Evolutionary conservation across 1,140 invertebrate species (phyloP).

Genomic region (Zeugodacus cucurbitae): DNA sequence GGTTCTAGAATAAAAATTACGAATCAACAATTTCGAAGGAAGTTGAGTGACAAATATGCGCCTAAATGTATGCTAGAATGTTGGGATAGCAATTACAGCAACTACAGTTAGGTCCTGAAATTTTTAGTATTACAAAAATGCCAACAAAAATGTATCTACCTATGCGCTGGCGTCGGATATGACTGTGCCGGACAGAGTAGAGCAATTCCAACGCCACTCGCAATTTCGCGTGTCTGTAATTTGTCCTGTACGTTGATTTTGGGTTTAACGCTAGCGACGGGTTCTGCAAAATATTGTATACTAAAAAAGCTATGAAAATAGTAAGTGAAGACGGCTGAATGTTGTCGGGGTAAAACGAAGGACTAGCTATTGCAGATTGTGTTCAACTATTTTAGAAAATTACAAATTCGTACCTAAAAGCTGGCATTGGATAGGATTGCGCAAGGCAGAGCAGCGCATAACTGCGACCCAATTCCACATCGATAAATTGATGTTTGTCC

Average conservation of each 20-base stretch:
- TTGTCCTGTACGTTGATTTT: conserved; percentile 73
- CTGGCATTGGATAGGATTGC: conserved; percentile 77
- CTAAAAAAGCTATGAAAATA: background rate
- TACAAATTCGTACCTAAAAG: conserved; percentile 72
- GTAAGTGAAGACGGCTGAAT: conserved; percentile 46
- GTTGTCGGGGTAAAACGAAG: background rate
- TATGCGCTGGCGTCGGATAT: conserved; percentile 76
- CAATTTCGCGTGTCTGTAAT: conserved; percentile 58
- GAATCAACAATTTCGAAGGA: conserved; percentile 34
- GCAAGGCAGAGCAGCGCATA: conserved; percentile 71
- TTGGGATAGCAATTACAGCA: background rate
- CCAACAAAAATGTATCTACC: conserved; percentile 67
- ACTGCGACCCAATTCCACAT: conserved; percentile 72
- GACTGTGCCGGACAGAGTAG: conserved; percentile 75
- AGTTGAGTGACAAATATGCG: too few species aligned
- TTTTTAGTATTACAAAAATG: background rate
- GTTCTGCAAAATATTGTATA: conserved; percentile 69
- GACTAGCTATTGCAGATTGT: background rate
- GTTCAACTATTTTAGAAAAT: background rate
- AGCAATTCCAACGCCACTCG: conserved; percentile 67
- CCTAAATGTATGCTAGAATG: background rate
- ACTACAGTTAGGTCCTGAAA: too few species aligned
- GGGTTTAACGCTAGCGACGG: conserved; percentile 77
- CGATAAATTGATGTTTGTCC: conserved; percentile 70
- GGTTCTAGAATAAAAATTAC: conserved; percentile 72